Conservation (phyloP, 1,140 invertebrate species). For the Trichogramma pretiosum region DNA sequence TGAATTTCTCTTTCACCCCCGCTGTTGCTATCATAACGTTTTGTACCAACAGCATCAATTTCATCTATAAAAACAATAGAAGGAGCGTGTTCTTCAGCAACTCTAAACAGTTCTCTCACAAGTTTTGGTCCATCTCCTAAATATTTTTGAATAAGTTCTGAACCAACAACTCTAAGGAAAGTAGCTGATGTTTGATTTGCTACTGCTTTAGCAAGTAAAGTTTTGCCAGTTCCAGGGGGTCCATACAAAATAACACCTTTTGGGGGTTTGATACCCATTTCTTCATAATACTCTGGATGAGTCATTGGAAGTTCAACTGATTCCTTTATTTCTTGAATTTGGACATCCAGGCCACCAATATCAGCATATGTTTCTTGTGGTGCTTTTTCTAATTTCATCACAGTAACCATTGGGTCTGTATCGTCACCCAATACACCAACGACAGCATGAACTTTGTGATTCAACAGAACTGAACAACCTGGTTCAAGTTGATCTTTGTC, state of each 20-base stretch:
- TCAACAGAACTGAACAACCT: conserved; percentile 95
- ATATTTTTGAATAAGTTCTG: conserved; percentile 99
- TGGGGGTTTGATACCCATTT: conserved; percentile 99
- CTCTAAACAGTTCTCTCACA: conserved; percentile 93
- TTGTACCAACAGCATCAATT: conserved; percentile 99
- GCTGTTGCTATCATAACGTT: conserved; percentile 98
- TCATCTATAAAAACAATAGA: conserved; percentile 99
- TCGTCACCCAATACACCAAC: conserved; percentile 98
- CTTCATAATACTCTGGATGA: conserved; percentile 99
- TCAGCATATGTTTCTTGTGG: conserved; percentile 99
- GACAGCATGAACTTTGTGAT: conserved; percentile 99
- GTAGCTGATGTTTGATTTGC: conserved; percentile 99
- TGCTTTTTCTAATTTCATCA: conserved; percentile 99
- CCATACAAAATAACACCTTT: conserved; percentile 99
- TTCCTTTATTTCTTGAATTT: conserved; percentile 99
- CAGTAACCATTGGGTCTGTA: conserved; percentile 99
- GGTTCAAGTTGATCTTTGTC: conserved; percentile 99
- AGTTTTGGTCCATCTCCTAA: conserved; percentile 98
- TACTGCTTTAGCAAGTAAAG: conserved; percentile 95
- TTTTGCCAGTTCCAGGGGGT: conserved; percentile 96
- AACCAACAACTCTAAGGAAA: conserved; percentile 96
- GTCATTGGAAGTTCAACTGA: conserved; percentile 97
- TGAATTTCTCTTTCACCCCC: conserved; percentile 99
- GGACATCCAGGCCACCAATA: conserved; percentile 97
- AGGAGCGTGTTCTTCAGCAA: conserved; percentile 98